phyloP scores from a whole-genome alignment of 2,888 invertebrate genomes.

The Merodon equestris region DNA sequence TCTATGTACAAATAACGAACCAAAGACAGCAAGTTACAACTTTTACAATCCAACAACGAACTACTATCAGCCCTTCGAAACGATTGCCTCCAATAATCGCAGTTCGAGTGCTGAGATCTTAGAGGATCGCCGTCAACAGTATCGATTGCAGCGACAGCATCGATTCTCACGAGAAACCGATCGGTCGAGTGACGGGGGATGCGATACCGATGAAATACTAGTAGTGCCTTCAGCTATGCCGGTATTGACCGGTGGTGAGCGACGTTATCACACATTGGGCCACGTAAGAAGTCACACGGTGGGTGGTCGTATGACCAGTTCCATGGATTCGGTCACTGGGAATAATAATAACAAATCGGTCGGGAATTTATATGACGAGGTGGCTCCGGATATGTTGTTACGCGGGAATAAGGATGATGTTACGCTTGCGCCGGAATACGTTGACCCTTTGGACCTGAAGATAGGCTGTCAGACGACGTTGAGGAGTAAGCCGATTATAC shows the following conservation, averaged over 20 bases:
- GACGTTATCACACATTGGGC: constrained; percentile 77
- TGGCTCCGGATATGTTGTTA: constrained; percentile 70
- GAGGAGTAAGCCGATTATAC: constrained; percentile 85
- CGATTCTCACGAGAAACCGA: constrained; percentile 44
- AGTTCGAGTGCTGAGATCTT: constrained; percentile 77
- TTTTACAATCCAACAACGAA: constrained; percentile 71
- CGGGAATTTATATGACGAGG: constrained; percentile 76
- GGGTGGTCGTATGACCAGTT: constrained; percentile 75
- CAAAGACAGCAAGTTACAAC: constrained; percentile 68
- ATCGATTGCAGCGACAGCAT: constrained; percentile 49
- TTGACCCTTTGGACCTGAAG: constrained; percentile 82
- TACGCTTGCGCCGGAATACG: constrained; percentile 76
- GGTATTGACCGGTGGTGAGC: constrained; percentile 75
- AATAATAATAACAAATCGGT: constrained; percentile 74
- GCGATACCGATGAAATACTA: constrained; percentile 76
- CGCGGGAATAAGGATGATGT: constrained; percentile 65
- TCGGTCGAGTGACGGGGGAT: constrained; percentile 43
- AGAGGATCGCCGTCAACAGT: constrained; percentile 74
- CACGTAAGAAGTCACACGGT: constrained; percentile 77
- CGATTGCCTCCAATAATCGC: constrained; percentile 71
- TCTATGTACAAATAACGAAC: constrained; percentile 66
- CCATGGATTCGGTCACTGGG: constrained; percentile 71
- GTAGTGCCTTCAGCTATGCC: constrained; percentile 77
- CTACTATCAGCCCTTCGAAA: constrained; percentile 71
- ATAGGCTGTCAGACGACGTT: constrained; percentile 84